Evolutionary conservation across 2,888 invertebrate genomes (phyloP), one percentile per base, ranked within the genome.

Genomic region (Dryomyza anilis): DNA sequence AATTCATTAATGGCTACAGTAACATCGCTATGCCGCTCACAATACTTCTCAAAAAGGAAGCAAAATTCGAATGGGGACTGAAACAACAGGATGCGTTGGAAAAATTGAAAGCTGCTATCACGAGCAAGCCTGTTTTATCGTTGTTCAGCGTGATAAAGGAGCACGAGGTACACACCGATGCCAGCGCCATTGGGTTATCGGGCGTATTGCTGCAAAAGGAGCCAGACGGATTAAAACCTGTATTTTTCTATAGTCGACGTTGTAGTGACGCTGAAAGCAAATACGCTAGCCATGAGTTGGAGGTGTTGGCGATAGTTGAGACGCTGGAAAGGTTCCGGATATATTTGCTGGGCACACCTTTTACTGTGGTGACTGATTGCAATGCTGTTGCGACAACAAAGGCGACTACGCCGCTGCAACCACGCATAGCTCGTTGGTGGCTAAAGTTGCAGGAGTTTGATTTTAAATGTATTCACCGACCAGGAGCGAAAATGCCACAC

Each of bases 1-100:
- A 70, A 66, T 68, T 69, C 50, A 58, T 68, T 29, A 36, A 45
- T 43, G 48, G 60, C 2, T 68, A 68, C 25, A 63, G 66, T 27
- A 45, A 61, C 7, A 63, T 69, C 16, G 66, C 66, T 27, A 25
- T 50, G 1, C 68, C 64, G 1, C 36, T 69, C 30, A 67, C 66
- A 7, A 64, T 65, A 8, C 23, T 69, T 1, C 29, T 69, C 4
- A 63, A 53, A 4, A 65, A 64, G 23, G 36, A 62, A 21, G 55
- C 21, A 29, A 6, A 16, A 8, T 64, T 50, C 23, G 27, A 60
- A 16, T 60, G 50, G 39, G n/a, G n/a, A 3, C 4, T 8, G 3
- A 36, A 60, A 7, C 58, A 58, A 29, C 29, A 45, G 2, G 21
- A 29, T 3, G 57, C 43, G 7, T 43, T 57, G 23, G n/a, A 50